Evolutionary conservation across 2,888 invertebrate species (phyloP).

Genomic region (Noctua comes): DNA sequence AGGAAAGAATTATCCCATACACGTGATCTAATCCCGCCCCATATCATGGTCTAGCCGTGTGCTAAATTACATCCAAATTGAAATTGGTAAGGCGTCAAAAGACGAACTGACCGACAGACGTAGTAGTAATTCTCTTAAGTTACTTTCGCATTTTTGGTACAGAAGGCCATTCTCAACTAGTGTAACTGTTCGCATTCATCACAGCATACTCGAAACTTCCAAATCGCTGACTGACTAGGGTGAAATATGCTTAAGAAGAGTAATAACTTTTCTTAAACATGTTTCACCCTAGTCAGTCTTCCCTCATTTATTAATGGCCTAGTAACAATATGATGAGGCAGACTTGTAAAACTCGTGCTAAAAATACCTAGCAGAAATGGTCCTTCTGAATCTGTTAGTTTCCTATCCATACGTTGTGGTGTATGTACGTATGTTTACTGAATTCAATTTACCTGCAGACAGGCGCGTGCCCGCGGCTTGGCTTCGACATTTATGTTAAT

Average conservation of each 20-base stretch:
- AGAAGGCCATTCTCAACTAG: neutral
- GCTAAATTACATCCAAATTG: neutral
- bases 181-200: too few relatives aligned
- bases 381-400: conserved; percentile 31
- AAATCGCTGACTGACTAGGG: neutral
- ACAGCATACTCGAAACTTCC: neutral
- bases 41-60: neutral
- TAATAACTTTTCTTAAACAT: too few relatives aligned
- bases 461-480: conserved; percentile 49
- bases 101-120: neutral
- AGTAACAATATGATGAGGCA: neutral
- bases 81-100: neutral
- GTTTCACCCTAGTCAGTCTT: neutral
- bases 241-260: too few relatives aligned
- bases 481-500: conserved; percentile 59
- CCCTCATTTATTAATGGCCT: neutral
- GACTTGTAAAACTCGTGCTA: neutral
- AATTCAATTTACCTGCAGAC: conserved; percentile 66
- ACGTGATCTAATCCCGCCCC: neutral
- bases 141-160: neutral
- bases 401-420: neutral
- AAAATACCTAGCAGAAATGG: neutral
- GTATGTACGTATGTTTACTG: conserved; percentile 50
- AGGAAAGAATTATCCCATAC: neutral
- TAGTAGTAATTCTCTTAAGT: neutral